Conservation (phyloP, 2,113 vertebrate species). For the Petromus typicus region DNA sequence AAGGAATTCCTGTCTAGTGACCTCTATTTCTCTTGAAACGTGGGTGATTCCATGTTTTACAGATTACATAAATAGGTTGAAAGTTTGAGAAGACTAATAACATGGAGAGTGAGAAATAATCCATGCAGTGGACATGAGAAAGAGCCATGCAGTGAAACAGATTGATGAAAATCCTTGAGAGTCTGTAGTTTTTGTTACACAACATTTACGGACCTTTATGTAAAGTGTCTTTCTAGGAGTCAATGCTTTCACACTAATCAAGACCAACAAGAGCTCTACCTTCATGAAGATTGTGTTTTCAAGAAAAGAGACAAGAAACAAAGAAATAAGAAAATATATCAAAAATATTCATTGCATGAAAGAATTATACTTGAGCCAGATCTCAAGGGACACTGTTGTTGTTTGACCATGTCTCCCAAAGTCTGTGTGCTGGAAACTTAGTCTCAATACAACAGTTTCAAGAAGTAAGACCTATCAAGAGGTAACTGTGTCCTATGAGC, state of each 20-base stretch:
- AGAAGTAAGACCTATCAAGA: neutral
- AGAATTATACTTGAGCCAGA: conserved; percentile 5
- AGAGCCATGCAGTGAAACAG: neutral
- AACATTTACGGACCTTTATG: neutral
- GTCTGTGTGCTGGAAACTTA: neutral
- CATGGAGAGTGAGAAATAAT: neutral
- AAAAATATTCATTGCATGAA: neutral
- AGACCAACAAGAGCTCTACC: neutral
- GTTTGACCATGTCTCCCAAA: neutral
- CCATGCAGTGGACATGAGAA: neutral
- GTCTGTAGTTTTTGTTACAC: neutral
- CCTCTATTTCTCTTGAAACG: neutral
- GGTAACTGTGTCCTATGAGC: neutral
- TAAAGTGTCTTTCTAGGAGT: neutral
- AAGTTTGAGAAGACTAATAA: neutral
- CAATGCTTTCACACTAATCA: neutral
- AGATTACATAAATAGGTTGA: neutral
- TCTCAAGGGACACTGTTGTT: neutral
- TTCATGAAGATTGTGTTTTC: neutral
- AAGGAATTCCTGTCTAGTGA: neutral
- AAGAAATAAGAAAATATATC: neutral
- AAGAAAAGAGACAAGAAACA: neutral
- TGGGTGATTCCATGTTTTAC: neutral
- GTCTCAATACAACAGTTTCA: neutral
- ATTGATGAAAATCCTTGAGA: neutral